phyloP scores from a whole-genome alignment of 2,113 vertebrate species.

The Elgaria multicarinata region DNA sequence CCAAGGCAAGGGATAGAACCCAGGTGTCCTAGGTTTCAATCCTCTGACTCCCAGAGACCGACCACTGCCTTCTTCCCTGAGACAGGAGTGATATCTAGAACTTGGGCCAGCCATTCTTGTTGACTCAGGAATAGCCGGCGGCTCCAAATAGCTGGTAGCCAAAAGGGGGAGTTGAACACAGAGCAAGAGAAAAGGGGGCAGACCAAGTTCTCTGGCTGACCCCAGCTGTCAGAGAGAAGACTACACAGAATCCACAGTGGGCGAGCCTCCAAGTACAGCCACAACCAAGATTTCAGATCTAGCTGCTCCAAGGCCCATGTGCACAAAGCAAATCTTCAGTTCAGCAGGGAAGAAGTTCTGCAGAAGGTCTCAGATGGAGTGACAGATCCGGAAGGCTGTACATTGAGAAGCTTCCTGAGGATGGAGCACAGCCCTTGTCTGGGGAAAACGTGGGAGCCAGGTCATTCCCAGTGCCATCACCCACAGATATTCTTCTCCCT shows the following conservation, averaged over 20 bases:
- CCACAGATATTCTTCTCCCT: background rate
- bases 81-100: background rate
- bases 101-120: background rate
- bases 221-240: background rate
- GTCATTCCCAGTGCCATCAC: background rate
- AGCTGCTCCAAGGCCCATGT: background rate
- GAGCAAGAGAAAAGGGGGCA: background rate
- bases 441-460: background rate
- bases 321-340: background rate
- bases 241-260: background rate
- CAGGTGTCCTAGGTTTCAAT: background rate
- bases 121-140: background rate
- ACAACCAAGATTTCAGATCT: background rate
- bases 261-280: background rate
- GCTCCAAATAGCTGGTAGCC: background rate
- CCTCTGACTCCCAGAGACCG: background rate
- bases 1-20: background rate
- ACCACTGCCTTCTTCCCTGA: background rate
- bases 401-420: background rate
- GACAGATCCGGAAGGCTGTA: background rate
- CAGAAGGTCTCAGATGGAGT: background rate
- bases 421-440: background rate
- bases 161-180: background rate
- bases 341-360: background rate
- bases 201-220: background rate